Base-by-base conservation (phyloP, 2,888 invertebrate genomes). In the Omphaloscelis lunosa region DNA sequence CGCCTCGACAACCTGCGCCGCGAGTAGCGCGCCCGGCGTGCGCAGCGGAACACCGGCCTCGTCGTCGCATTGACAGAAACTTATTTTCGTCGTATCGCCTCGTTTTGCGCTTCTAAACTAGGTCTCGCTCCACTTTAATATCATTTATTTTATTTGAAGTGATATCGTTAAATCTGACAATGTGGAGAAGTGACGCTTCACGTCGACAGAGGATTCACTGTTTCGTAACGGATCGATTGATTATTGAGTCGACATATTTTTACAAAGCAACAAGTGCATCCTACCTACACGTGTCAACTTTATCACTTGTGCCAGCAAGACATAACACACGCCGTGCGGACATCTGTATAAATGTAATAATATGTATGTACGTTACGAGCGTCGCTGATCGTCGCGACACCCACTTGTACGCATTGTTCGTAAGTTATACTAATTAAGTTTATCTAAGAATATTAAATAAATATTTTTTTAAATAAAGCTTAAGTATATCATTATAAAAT, bases 1-100 rank as follows among this genome's bases (percentile, higher is more conserved):
- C 97, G 99, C 86, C 97, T 99, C 90, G 99, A 99, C 96, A 99
- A 99, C 96, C 97, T 99, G 92, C 97, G 99, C 90, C 97, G 99
- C 87, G 99, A 99, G 97, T 98, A 97, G 88, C 85, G 66, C 12
- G 51, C 51, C 20, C 51, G 20, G 8, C 20, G 71, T 34, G n/a
- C 45, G 58, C 48, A 12, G n/a, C 56, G 27, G n/a, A n/a, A n/a
- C 1, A 20, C 72, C 11, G 9, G 20, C 29, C 20, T 9, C 15
- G 17, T 20, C 7, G 23, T 2, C n/a, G n/a, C 59, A 23, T 51
- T n/a, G 8, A 20, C 29, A 12, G 61, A 51, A 0, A 41, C 53
- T 34, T 45, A 15, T 20, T 41, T 48, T 29, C 20, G 45, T 72
- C 53, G 9, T 20, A 51, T 79, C 51, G n/a, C 20, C 20, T 8